Percentiles rank a stretch among this genome's conserved stretches.
Evolutionary conservation across 1,140 invertebrate genomes (phyloP).

Genomic region (Drosophila punjabiensis): DNA sequence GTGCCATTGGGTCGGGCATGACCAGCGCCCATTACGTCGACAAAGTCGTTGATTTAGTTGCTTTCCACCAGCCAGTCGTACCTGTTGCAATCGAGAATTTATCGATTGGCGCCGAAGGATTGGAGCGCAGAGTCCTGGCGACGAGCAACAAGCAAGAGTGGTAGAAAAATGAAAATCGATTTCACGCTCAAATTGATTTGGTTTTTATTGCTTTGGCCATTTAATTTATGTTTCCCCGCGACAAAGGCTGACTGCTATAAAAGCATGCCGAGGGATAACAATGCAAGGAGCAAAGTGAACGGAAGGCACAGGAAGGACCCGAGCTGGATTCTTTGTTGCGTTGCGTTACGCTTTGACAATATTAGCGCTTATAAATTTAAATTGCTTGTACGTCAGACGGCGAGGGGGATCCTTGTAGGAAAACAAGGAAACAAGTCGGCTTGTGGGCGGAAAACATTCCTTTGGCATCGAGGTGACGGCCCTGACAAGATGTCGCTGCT

Average conservation of each 20-base stretch:
- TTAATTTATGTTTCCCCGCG: constrained; percentile 69
- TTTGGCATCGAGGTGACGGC: constrained; percentile 63
- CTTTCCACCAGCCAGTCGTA: constrained; percentile 33
- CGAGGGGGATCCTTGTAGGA: constrained; percentile 11
- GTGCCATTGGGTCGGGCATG: constrained; percentile 60
- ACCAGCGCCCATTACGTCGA: constrained; percentile 49
- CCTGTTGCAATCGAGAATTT: constrained; percentile 74
- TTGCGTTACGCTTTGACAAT: constrained; percentile 60
- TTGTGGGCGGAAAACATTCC: constrained; percentile 59
- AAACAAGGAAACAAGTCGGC: constrained; percentile 38
- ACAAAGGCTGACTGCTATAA: constrained; percentile 52
- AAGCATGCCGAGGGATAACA: constrained; percentile 52
- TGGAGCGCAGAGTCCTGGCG: background rate
- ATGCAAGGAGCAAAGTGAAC: constrained; percentile 29
- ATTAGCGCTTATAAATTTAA: constrained; percentile 80
- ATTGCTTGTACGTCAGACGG: constrained; percentile 35
- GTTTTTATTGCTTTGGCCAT: constrained; percentile 74
- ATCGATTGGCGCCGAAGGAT: constrained; percentile 48
- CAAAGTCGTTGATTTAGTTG: constrained; percentile 66
- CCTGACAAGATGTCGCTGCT: constrained; percentile 61
- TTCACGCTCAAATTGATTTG: constrained; percentile 81
- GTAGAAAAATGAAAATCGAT: constrained; percentile 72
- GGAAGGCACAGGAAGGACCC: background rate
- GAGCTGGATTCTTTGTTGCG: constrained; percentile 57
- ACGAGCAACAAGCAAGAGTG: constrained; percentile 32